These are phyloP conservation scores for Corydoras sp. DNA, from an alignment of 2,113 vertebrate species.

Conservation along the genomic window DNA sequence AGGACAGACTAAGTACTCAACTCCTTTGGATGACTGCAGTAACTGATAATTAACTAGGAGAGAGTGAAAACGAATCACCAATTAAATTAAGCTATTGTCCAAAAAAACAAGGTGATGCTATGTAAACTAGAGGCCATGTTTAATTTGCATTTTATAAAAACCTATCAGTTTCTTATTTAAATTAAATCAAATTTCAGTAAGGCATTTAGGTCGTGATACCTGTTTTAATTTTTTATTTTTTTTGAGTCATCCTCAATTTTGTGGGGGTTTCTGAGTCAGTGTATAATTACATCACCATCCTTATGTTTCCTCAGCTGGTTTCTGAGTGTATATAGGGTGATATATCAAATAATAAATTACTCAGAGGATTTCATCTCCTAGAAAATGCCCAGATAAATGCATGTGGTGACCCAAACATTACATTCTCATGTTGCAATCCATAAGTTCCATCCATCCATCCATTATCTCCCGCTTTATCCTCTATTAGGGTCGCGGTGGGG, in stretches of 20 bases:
- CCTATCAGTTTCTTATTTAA: background rate
- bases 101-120: background rate
- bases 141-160: background rate
- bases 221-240: no score
- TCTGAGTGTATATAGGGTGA: constrained; percentile 8
- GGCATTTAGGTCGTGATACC: background rate
- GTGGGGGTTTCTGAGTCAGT: constrained; percentile 6
- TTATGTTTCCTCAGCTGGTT: constrained; percentile 22
- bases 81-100: background rate
- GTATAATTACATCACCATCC: constrained; percentile 10
- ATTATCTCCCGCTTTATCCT: no score
- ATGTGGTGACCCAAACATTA: no score
- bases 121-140: background rate
- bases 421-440: no score
- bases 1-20: background rate
- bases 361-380: background rate
- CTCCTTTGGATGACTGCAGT: background rate
- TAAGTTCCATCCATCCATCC: no score
- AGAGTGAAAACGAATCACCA: background rate
- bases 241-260: constrained; percentile 18
- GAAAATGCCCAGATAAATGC: background rate
- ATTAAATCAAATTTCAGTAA: background rate
- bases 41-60: background rate
- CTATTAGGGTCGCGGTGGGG: no score
- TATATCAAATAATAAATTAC: background rate